Evolutionary conservation across 2,888 invertebrate species (phyloP).

Genomic region (Lasioglossum marginatum): DNA sequence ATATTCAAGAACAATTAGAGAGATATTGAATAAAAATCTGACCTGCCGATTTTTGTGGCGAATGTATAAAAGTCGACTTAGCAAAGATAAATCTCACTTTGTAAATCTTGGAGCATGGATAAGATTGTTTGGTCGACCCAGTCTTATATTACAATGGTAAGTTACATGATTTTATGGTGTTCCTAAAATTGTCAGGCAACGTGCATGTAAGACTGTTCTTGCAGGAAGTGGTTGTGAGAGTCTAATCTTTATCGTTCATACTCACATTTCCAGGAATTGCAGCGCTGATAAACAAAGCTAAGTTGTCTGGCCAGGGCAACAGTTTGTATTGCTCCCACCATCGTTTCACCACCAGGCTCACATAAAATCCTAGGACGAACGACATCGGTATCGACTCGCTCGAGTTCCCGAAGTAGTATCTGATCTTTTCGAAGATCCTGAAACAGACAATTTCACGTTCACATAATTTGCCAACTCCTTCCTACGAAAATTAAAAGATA

Average conservation of each 20-base stretch:
- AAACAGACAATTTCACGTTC: slow-evolving; percentile 70
- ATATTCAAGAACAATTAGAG: too few relatives aligned
- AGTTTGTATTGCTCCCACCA: slow-evolving; percentile 98
- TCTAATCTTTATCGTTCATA: slow-evolving; percentile 75
- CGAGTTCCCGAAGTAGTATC: slow-evolving; percentile 94
- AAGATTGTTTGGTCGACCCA: background rate
- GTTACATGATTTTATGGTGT: background rate
- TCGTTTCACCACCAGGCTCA: slow-evolving; percentile 94
- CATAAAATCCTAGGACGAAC: slow-evolving; percentile 98
- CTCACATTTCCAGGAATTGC: slow-evolving; percentile 96
- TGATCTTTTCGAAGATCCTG: slow-evolving; percentile 95
- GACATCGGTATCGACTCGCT: slow-evolving; percentile 97
- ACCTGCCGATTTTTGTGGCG: too few relatives aligned
- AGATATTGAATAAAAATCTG: too few relatives aligned
- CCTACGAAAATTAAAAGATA: background rate
- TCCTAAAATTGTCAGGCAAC: background rate
- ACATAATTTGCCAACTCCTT: background rate
- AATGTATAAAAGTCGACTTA: background rate
- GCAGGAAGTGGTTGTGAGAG: background rate
- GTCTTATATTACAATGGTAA: background rate
- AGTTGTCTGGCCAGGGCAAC: slow-evolving; percentile 97
- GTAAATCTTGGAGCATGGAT: background rate
- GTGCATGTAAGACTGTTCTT: background rate
- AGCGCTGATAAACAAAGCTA: slow-evolving; percentile 95
- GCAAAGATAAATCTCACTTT: background rate